Conservation (phyloP, 2,888 invertebrate species). For the Thelaira solivaga region DNA sequence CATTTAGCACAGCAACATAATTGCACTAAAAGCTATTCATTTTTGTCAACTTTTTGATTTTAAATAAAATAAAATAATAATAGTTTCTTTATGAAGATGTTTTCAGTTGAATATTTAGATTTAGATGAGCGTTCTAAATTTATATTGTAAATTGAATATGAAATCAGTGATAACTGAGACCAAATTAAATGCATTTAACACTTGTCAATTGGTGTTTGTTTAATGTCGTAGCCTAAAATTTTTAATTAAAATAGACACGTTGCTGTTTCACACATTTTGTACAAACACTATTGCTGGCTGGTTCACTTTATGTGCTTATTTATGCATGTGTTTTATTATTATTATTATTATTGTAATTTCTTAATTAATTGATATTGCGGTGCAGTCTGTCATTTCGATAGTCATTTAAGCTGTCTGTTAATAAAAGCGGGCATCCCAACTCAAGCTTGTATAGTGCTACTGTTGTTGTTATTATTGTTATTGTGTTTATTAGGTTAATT, state of each 20-base stretch:
- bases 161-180: conserved; percentile 37
- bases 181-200: conserved; percentile 48
- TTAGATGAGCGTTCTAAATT: no score
- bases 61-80: no score
- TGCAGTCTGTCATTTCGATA: conserved; percentile 1
- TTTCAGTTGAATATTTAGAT: no score
- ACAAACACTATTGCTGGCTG: neutral
- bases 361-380: conserved; percentile 60
- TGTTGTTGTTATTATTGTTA: neutral
- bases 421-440: conserved; percentile 16
- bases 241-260: conserved; percentile 48
- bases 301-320: neutral
- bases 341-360: conserved; percentile 41
- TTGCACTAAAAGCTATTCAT: no score
- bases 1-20: no score
- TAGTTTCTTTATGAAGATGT: no score
- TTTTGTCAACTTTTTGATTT: no score
- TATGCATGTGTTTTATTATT: neutral
- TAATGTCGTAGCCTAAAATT: conserved; percentile 30
- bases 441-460: neutral
- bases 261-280: conserved; percentile 13
- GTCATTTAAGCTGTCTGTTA: neutral
- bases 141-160: conserved; percentile 26
- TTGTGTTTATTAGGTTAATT: conserved; percentile 28
- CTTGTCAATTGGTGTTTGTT: conserved; percentile 36